Evolutionary conservation across 2,113 vertebrate genomes (phyloP).

Genomic region (Pipra filicauda): DNA sequence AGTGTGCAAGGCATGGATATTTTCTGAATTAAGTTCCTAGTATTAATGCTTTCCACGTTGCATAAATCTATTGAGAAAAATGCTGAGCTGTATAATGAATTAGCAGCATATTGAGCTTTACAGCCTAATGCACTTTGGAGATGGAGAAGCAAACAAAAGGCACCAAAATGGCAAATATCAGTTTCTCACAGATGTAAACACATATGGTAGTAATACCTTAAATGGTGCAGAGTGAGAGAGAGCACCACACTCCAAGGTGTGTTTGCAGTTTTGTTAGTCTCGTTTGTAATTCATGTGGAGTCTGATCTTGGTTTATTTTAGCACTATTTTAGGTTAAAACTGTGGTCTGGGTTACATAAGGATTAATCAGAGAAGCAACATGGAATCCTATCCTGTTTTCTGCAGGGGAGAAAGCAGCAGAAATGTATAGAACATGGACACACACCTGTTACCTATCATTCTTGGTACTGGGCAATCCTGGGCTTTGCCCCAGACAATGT

Average conservation of each 20-base stretch:
- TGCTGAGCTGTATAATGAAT: not conserved
- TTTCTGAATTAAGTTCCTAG: not conserved
- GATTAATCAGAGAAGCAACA: not conserved
- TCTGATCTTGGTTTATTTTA: not conserved
- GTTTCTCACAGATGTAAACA: not conserved
- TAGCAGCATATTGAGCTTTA: not conserved
- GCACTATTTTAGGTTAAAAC: not conserved
- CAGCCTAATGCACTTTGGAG: not conserved
- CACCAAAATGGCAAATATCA: not conserved
- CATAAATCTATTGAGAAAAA: not conserved
- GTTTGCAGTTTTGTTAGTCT: not conserved
- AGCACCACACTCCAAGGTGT: not conserved
- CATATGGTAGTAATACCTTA: not conserved
- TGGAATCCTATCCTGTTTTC: not conserved
- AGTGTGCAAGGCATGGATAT: not conserved
- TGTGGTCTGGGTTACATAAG: not conserved
- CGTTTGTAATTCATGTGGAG: fast-evolving
- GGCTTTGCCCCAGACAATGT: not conserved
- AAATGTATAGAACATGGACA: not conserved
- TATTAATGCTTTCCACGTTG: not conserved
- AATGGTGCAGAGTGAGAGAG: not conserved
- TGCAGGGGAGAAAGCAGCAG: not conserved
- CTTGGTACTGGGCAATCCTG: not conserved
- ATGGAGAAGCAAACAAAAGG: not conserved
- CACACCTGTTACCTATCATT: not conserved